Base-by-base conservation (phyloP, 2,113 vertebrate species). In the Onychostoma macrolepis region DNA sequence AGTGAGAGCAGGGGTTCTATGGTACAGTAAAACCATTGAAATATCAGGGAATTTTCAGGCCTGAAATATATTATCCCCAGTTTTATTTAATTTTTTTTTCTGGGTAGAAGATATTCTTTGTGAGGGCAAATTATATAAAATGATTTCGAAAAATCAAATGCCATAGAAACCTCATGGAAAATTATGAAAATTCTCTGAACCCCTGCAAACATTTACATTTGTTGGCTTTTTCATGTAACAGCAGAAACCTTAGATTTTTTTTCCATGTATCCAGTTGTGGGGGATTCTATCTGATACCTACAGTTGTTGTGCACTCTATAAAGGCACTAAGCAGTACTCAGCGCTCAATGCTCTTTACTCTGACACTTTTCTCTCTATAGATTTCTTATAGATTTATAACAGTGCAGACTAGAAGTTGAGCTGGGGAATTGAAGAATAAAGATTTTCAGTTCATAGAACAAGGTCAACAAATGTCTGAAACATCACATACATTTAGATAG, bases 371-470 rank as follows among this genome's bases (percentile, higher is more conserved):
- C 2, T 71, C 61, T 83, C 43, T 69, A 33, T 33, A 50, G 80
- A 83, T 71, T 83, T 69, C 81, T 71, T 83, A 83, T 48, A 71
- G 43, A 83, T 83, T 53, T 83, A 21, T 83, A 36, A 36, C 43
- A 83, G 28, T 48, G 63, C 63, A 50, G 63, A 33, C 9, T 53
- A 1, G 28, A 33, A 21, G 19, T 12, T 30, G 61, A 83, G 63
- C 65, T 33, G 50, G 28, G 81, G 79, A 81, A 41, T 28, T 45
- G 10, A n/a, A 71, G 19, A 71, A 71, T 69, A 69, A 83, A 53
- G 81, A 83, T 83, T 83, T 80, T 83, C 10, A 48, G 80, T 65
- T 82, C 61, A 45, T 7, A 82, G 58, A 83, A 53, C 81, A 83
- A 50, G 63, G 41, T n/a, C 63, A 71, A 71, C 28, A 83, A 83